Evolutionary conservation across 1,140 invertebrate genomes (phyloP), one percentile per base, ranked within the genome.

Genomic region (Neotoxoptera formosana): DNA sequence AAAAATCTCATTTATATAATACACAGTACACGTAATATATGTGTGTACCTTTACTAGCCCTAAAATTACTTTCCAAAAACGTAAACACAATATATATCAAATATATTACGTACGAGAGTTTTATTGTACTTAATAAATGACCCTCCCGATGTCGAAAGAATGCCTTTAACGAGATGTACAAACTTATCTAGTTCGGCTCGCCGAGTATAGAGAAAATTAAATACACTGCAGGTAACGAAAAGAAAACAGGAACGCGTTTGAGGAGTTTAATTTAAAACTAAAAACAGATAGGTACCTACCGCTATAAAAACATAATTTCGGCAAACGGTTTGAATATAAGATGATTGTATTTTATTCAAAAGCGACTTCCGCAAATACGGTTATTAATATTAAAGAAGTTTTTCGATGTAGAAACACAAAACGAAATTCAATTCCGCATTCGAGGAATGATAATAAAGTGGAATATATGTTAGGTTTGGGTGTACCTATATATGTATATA

Each of bases 11-110:
- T 36, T 53, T 53, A 56, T 41, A 89, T 6, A 36, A n/a, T 36
- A 51, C 7, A 88, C 30, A 47, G 23, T 47, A 47, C 47, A 51
- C 9, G 41, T n/a, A 25, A 41, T n/a, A n/a, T n/a, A n/a, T n/a
- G n/a, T n/a, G 4, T 30, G 17, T 47, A 86, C 41, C 51, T 53
- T 53, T 53, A 53, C n/a, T 30, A 23, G 17, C 34, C 14, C 51
- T 89, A 36, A 89, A 51, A 89, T 89, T 56, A 36, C 88, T 56
- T 56, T 56, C 4, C 88, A 25, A 89, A 89, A 89, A 53, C 88
- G 48, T 89, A 25, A 36, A 56, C 21, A 36, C n/a, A n/a, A n/a
- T n/a, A n/a, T 41, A 2, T 41, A 41, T 56, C 51, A 36, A 41
- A 56, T 11, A 56, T 89, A 89, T 56, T 89, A 89, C 45, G 48